A percentile compares a stretch with the other conserved stretches of the same genome.
Conservation (phyloP, 2,113 vertebrate genomes). For the Lynx canadensis region DNA sequence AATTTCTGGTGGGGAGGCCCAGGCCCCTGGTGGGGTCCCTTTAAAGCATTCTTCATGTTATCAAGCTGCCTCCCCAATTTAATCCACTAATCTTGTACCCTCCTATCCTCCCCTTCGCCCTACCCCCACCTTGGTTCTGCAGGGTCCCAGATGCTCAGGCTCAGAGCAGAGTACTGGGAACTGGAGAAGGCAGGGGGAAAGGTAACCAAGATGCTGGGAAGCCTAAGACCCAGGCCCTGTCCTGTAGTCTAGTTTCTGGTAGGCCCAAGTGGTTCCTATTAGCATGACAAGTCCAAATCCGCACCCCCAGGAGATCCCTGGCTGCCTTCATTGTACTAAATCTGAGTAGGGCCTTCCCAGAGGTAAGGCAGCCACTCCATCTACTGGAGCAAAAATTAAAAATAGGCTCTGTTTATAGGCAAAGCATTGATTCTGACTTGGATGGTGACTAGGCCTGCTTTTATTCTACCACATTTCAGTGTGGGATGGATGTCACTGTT, state of each 20-base stretch:
- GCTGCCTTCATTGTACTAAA: conserved; percentile 75
- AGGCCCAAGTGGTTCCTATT: conserved; percentile 77
- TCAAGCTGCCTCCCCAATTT: not conserved
- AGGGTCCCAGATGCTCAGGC: conserved; percentile 27
- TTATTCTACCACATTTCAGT: conserved; percentile 83
- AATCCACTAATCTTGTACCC: not conserved
- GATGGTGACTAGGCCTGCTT: conserved; percentile 81
- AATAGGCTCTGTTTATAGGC: conserved; percentile 79
- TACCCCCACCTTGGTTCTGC: not conserved
- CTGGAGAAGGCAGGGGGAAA: conserved; percentile 57
- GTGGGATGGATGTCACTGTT: conserved; percentile 75
- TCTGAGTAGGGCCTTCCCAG: conserved; percentile 79
- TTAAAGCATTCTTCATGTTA: not conserved
- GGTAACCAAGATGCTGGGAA: conserved; percentile 58
- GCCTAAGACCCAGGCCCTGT: conserved; percentile 30
- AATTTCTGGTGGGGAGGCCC: not conserved
- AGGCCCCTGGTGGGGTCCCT: not conserved
- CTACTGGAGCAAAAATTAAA: conserved; percentile 83
- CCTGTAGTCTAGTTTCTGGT: conserved; percentile 68
- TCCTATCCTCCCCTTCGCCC: not conserved
- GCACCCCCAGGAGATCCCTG: conserved; percentile 75
- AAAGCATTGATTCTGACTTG: conserved; percentile 80
- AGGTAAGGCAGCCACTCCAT: conserved; percentile 83
- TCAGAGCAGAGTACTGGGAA: conserved; percentile 48
- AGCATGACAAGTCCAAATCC: conserved; percentile 70